Evolutionary conservation across 2,797 vertebrate genomes (phyloP).

Genomic region (Alauda arvensis): DNA sequence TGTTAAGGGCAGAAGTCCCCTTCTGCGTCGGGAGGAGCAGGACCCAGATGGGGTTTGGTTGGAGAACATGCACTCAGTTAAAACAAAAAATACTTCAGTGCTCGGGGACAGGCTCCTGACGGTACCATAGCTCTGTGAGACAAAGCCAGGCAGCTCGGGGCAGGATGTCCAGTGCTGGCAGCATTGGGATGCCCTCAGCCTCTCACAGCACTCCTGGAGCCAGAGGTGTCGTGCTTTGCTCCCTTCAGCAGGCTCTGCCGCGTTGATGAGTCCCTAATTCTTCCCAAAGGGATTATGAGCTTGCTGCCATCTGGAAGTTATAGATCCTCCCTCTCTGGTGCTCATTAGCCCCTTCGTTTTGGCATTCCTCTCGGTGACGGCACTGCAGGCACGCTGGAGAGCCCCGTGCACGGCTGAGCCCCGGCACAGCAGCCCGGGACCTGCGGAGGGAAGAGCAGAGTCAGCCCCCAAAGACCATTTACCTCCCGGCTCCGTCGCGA

Average conservation of each 20-base stretch:
- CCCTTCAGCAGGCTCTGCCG: constrained; percentile 6
- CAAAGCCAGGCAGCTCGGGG: neutral
- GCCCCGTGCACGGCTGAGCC: neutral
- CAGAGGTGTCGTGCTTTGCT: neutral
- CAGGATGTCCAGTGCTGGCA: neutral
- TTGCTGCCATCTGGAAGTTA: constrained; percentile 57
- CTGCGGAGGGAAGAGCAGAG: constrained; percentile 45
- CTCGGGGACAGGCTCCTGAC: neutral
- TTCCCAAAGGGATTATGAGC: constrained; percentile 48
- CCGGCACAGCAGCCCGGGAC: neutral
- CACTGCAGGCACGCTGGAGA: neutral
- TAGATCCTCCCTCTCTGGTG: constrained; percentile 58
- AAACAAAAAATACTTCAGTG: neutral
- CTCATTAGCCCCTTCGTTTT: constrained; percentile 39
- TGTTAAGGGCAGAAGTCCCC: neutral
- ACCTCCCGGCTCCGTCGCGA: neutral
- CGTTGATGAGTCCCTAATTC: constrained; percentile 25
- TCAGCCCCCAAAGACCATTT: constrained; percentile 39
- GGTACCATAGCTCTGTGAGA: neutral
- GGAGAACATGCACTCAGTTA: constrained; percentile 21
- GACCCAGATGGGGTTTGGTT: neutral
- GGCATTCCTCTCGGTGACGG: constrained; percentile 14
- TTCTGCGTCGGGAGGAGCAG: neutral
- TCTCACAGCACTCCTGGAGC: neutral
- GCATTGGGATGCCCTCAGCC: neutral